phyloP scores from a whole-genome alignment of 2,797 vertebrate species.

The Kryptopterus vitreolus region DNA sequence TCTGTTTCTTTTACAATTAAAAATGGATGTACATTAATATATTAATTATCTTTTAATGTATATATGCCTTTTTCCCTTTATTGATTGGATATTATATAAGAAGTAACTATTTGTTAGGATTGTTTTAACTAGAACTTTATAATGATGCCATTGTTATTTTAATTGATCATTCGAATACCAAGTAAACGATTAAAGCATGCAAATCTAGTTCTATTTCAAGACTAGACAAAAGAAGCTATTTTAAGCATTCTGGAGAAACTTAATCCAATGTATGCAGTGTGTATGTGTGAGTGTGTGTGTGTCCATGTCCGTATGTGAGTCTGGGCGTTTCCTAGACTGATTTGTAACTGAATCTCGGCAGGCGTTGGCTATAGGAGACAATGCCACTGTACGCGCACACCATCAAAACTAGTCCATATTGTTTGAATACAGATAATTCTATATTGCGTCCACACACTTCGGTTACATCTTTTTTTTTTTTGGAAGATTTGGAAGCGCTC shows the following conservation, averaged over 20 bases:
- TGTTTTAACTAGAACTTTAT: not conserved
- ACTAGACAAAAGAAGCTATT: constrained; percentile 12
- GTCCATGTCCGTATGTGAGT: not conserved
- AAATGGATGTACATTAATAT: too few relatives aligned
- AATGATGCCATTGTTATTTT: not conserved
- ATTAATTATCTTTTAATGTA: too few relatives aligned
- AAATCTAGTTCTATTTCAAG: constrained; percentile 2
- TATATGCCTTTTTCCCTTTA: not conserved
- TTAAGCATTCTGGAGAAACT: constrained; percentile 8
- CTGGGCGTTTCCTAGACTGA: constrained; percentile 52
- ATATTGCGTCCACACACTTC: not conserved
- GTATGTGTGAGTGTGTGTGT: constrained; percentile 16
- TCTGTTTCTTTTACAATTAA: not conserved
- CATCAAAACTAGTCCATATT: constrained; percentile 28
- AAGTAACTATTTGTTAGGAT: not conserved
- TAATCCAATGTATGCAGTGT: not conserved
- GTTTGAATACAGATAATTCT: not conserved
- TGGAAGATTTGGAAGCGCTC: too few relatives aligned
- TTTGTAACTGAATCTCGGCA: constrained; percentile 52
- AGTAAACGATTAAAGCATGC: not conserved
- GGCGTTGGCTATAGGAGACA: constrained; percentile 51
- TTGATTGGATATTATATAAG: not conserved
- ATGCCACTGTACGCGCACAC: constrained; percentile 32
- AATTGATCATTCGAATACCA: not conserved
- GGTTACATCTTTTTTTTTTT: too few relatives aligned